Base-by-base conservation (phyloP, 1,140 invertebrate genomes). In the Platyura marginata region DNA sequence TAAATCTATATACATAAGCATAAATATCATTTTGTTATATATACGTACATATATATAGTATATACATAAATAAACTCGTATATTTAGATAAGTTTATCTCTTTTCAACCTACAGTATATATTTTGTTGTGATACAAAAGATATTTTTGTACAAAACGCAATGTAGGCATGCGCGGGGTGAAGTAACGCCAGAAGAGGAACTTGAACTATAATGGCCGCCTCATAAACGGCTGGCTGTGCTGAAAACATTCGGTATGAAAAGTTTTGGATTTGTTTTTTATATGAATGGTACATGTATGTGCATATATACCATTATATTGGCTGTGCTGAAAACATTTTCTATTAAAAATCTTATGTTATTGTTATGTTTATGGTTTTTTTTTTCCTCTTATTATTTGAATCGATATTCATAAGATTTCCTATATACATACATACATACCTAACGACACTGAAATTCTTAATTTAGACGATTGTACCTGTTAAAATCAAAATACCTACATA, bases 191-290 rank as follows among this genome's bases (percentile, higher is more conserved):
- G 34, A 36, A 36, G 34, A 36, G 34, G 16, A 38, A 38, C 36
- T 38, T 38, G 36, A 38, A 38, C 36, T 38, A 38, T 38, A 38
- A 38, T 38, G 36, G 36, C 36, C 18, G 36, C 36, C 36, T 21
- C 15, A 29, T 29, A 29, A 29, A 29, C 25, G 6, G 25, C 25
- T 29, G 13, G 25, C 25, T 29, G 13, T 8, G 25, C 25, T 29
- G 25, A 29, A 29, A 29, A 29, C 25, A 29, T 29, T 29, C 6
- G 25, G 25, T 29, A 13, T 8, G 13, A 29, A 29, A 29, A 13
- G 6, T 29, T 29, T 29, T 29, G 25, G 25, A 29, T 29, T 29
- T 29, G 25, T 29, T 29, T 29, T 29, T 8, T 29, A 29, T 13
- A 29, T 13, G 13, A 13, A 29, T 6, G 6, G 13, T 29, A 29